phyloP scores from a whole-genome alignment of 2,113 vertebrate species.

The Leptocoma aspasia region DNA sequence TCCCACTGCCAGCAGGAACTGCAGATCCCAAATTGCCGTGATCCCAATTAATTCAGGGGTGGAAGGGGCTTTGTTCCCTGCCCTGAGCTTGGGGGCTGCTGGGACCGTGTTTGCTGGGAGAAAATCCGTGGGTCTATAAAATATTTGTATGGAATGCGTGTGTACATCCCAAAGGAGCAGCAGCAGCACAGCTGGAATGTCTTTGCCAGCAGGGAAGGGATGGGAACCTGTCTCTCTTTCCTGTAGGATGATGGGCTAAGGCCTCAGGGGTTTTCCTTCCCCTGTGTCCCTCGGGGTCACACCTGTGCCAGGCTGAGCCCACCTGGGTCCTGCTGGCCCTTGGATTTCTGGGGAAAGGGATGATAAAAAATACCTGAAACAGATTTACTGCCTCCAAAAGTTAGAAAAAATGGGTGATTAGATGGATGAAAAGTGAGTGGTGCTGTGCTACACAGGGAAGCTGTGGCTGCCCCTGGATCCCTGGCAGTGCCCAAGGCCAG shows the following conservation, averaged over 20 bases:
- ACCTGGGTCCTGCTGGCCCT: background rate
- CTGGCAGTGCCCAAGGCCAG: background rate
- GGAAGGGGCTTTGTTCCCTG: background rate
- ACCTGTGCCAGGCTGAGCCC: background rate
- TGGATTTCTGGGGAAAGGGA: background rate
- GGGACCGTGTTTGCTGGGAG: background rate
- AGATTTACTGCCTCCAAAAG: background rate
- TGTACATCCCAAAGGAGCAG: background rate
- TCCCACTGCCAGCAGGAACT: background rate
- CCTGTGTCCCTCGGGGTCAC: fast-evolving
- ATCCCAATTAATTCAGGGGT: background rate
- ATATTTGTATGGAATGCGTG: fast-evolving
- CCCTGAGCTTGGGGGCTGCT: background rate
- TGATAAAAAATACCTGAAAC: background rate
- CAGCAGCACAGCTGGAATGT: fast-evolving
- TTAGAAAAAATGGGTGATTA: background rate
- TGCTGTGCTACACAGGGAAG: too few species aligned
- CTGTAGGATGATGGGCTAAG: background rate
- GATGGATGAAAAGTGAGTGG: background rate
- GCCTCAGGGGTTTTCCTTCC: background rate
- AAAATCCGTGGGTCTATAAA: fast-evolving
- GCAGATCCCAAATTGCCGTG: background rate
- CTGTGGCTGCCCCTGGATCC: background rate
- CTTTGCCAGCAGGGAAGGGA: fast-evolving
- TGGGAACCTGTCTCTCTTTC: background rate